Evolutionary conservation across 2,888 invertebrate genomes (phyloP).

Genomic region (Cabera pusaria): DNA sequence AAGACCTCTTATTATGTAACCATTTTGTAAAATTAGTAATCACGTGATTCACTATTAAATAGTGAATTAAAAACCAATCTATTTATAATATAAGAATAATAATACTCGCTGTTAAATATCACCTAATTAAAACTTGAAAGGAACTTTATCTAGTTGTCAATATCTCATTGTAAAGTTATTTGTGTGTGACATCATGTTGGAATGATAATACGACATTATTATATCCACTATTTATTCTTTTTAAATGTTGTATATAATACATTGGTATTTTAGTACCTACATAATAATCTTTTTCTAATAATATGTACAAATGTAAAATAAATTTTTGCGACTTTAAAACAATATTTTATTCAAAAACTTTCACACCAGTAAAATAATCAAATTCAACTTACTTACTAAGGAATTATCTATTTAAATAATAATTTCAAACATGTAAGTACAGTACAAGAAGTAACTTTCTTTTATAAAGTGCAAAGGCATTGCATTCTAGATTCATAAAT

Average conservation of each 20-base stretch:
- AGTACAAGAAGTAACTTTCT: too few relatives aligned
- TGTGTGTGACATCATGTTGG: conserved; percentile 43
- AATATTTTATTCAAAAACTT: conserved; percentile 34
- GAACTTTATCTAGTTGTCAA: conserved; percentile 1
- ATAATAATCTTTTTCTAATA: conserved; percentile 61
- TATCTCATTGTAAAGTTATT: conserved; percentile 28
- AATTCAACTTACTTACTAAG: too few relatives aligned
- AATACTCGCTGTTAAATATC: conserved; percentile 53
- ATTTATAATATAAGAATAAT: conserved; percentile 18
- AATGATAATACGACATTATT: conserved; percentile 61
- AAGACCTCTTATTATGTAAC: too few relatives aligned
- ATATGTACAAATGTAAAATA: conserved; percentile 75
- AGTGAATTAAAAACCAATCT: conserved; percentile 41
- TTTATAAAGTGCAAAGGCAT: too few relatives aligned
- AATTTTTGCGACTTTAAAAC: conserved; percentile 47
- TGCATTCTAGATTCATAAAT: too few relatives aligned
- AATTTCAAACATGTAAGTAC: conserved; percentile 3
- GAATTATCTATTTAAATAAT: too few relatives aligned
- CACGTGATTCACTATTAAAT: conserved; percentile 48
- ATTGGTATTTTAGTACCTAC: conserved; percentile 58
- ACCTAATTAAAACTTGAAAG: conserved; percentile 13
- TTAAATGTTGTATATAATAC: conserved; percentile 70
- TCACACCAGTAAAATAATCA: too few relatives aligned
- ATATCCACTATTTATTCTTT: conserved; percentile 75
- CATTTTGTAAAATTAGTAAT: conserved; percentile 6